Percentiles rank a stretch among this genome's conserved stretches.
Evolutionary conservation across 1,140 invertebrate genomes (phyloP).

Genomic region (Maniola jurtina): DNA sequence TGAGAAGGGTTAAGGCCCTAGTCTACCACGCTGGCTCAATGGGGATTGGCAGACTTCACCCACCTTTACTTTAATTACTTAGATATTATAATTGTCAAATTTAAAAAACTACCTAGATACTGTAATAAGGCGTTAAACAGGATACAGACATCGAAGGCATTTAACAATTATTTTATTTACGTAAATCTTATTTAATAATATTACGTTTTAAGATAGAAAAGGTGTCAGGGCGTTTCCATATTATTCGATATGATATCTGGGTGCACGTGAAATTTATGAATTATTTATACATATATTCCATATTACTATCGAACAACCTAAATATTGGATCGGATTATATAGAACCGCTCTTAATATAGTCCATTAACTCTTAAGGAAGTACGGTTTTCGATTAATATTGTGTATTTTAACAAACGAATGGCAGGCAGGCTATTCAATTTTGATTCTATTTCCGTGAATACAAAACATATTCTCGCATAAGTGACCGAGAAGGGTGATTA

Average conservation of each 20-base stretch:
- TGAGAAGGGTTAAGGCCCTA: no score
- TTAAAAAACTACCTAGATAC: constrained; percentile 2
- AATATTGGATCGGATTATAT: not conserved
- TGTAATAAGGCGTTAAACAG: constrained; percentile 11
- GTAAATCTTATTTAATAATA: constrained; percentile 1
- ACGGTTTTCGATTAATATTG: not conserved
- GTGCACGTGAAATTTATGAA: no score
- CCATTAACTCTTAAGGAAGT: not conserved
- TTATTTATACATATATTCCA: no score
- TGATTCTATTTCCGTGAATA: no score
- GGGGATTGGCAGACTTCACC: no score
- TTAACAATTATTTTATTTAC: constrained; percentile 9
- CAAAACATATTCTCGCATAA: not conserved
- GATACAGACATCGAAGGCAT: constrained; percentile 22
- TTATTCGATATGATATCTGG: no score
- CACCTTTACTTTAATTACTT: no score
- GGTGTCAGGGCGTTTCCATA: not conserved
- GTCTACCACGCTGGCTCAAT: no score
- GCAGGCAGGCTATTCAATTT: no score
- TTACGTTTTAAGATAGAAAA: not conserved
- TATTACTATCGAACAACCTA: no score
- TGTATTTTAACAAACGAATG: no score
- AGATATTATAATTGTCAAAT: not conserved
- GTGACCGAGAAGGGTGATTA: not conserved
- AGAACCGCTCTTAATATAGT: not conserved